Evolutionary conservation across 2,113 vertebrate species (phyloP), one percentile per base, ranked within the genome.

Genomic region (Sinocyclocheilus rhinocerous): DNA sequence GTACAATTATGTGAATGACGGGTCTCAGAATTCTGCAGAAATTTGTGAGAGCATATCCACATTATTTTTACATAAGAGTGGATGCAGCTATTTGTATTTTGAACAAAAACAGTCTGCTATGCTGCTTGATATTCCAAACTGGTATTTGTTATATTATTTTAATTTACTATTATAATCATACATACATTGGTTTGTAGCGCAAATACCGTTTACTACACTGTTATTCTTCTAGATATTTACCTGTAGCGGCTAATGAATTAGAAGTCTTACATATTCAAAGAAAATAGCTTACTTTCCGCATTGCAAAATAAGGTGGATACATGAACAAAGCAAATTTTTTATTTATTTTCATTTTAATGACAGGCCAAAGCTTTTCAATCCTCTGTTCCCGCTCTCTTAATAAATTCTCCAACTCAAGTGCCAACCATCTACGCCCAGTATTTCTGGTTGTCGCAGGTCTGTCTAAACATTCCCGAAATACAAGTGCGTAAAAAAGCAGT

Each of bases 401-500:
- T 48, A 48, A 69, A 69, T 82, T 69, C 63, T 67, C 76, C 42
- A 69, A 33, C 61, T 69, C 61, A 69, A 82, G 80, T 82, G 42
- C 48, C 29, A 83, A 13, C 39, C 48, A 48, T 83, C 48, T n/a
- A 55, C 29, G 13, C 26, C 67, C 42, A 83, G 20, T 50, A 22
- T 48, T 55, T 70, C 65, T 55, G 81, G 18, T 36, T 33, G 67
- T 55, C 18, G 10, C 4, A 45, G 61, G 65, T 73, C 52, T 73
- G 67, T 52, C 67, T 48, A 83, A 83, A 83, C 81, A 73, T 85
- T 39, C 45, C 26, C 29, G 1, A 67, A 33, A 76, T 24, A 42
- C 79, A 76, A 70, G 81, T 69, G 61, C 16, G 29, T 83, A 83
- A 83, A 83, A 67, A 52, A n/a, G 61, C 78, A 50, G 55, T 73